Evolutionary conservation across 2,797 vertebrate genomes (phyloP).

Genomic region (Lepilemur ruficaudatus): DNA sequence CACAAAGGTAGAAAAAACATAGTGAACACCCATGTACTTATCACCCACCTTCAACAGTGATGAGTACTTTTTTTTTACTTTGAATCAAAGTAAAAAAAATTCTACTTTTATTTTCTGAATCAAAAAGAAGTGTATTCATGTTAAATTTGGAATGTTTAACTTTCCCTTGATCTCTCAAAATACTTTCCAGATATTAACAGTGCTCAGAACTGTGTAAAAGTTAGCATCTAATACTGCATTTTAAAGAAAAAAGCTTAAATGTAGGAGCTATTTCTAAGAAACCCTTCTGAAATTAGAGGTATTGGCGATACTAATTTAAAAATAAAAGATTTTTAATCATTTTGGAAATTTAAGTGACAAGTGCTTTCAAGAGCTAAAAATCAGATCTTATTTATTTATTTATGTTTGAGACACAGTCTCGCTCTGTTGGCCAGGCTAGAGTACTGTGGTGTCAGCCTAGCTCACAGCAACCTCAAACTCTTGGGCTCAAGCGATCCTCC

Average conservation of each 20-base stretch:
- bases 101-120: constrained; percentile 83
- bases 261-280: constrained; percentile 74
- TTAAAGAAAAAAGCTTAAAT: constrained; percentile 81
- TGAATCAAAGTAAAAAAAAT: constrained; percentile 70
- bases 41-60: background rate
- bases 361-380: constrained; percentile 74
- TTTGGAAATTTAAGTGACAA: constrained; percentile 72
- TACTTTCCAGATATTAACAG: constrained; percentile 76
- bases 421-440: background rate
- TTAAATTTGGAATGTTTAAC: constrained; percentile 80
- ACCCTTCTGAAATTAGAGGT: constrained; percentile 66
- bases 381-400: constrained; percentile 37
- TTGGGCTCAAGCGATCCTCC: background rate
- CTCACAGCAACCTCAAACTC: background rate
- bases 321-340: background rate
- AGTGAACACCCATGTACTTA: background rate
- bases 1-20: background rate
- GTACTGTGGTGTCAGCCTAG: background rate
- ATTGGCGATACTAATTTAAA: constrained; percentile 78
- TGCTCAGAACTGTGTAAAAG: constrained; percentile 78
- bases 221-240: constrained; percentile 76
- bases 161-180: constrained; percentile 80
- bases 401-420: background rate
- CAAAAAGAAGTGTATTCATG: constrained; percentile 81
- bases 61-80: constrained; percentile 61